Conservation (phyloP, 53 echinoderm and acorn worm genomes). For the Holothuria scabra region DNA sequence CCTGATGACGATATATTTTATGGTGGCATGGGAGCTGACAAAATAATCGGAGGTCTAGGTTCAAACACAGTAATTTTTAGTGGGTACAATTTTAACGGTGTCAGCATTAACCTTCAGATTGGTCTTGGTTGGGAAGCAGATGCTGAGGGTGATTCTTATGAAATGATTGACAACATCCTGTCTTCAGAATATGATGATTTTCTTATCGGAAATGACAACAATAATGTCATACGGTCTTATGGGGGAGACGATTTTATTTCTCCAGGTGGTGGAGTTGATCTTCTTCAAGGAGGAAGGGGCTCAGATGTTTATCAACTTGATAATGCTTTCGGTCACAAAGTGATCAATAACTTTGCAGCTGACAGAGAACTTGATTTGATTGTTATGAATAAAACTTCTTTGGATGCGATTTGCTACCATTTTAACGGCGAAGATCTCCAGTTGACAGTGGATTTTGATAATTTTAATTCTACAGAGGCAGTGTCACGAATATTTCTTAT, state of each 20-base stretch:
- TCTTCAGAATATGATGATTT: constrained; percentile 45
- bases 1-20: constrained; percentile 19
- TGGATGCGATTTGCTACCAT: constrained; percentile 26
- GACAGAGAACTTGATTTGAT: constrained; percentile 41
- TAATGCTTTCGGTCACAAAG: constrained; percentile 38
- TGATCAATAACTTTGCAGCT: constrained; percentile 38
- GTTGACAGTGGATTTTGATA: constrained; percentile 33
- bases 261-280: constrained; percentile 20
- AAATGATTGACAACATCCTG: constrained; percentile 31
- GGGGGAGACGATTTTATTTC: constrained; percentile 39
- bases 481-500: constrained; percentile 17
- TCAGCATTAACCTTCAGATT: constrained; percentile 19
- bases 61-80: constrained; percentile 13
- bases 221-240: constrained; percentile 6
- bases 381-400: not conserved
- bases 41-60: constrained; percentile 19
- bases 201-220: constrained; percentile 40
- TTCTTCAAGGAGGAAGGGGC: constrained; percentile 43
- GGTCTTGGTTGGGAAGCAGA: constrained; percentile 27
- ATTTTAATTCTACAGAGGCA: constrained; percentile 37
- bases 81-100: constrained; percentile 4
- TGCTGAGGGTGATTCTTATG: constrained; percentile 44
- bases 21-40: constrained; percentile 14
- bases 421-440: constrained; percentile 44
- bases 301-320: constrained; percentile 39